Percentiles rank a stretch among this genome's conserved stretches.
phyloP scores from a whole-genome alignment of 2,113 vertebrate genomes.

The Saimiri boliviensis region DNA sequence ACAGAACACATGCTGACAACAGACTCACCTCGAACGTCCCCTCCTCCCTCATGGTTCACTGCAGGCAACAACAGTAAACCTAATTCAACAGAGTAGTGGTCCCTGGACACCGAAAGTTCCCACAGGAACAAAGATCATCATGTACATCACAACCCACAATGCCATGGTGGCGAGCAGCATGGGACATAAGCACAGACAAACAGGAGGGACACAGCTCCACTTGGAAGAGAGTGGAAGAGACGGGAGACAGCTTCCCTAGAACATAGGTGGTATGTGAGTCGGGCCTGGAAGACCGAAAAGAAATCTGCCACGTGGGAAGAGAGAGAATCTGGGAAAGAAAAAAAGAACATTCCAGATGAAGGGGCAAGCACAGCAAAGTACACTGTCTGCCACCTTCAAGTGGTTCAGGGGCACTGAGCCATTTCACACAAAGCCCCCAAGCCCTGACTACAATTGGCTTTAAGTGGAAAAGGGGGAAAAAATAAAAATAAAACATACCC shows the following conservation, averaged over 20 bases:
- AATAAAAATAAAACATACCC: constrained; percentile 38
- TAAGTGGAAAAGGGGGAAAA: constrained; percentile 40
- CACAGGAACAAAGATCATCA: neutral
- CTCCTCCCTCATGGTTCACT: neutral
- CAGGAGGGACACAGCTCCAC: neutral
- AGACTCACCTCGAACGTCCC: neutral
- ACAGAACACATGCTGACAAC: neutral
- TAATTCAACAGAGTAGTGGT: neutral
- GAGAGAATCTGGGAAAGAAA: neutral
- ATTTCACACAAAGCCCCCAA: neutral
- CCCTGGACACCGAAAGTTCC: neutral
- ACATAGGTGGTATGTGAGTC: neutral
- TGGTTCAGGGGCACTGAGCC: neutral
- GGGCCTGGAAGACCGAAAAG: neutral
- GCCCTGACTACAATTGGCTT: neutral
- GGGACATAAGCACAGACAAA: neutral
- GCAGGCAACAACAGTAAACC: neutral
- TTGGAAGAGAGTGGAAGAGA: too few species aligned
- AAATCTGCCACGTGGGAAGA: neutral
- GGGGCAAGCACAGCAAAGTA: neutral
- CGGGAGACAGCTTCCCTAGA: neutral
- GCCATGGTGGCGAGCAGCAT: neutral
- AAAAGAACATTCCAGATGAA: neutral
- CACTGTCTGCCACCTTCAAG: neutral
- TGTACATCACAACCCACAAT: neutral